Evolutionary conservation across 2,888 invertebrate species (phyloP), one percentile per base, ranked within the genome.

Genomic region (Cotesia congregata): DNA sequence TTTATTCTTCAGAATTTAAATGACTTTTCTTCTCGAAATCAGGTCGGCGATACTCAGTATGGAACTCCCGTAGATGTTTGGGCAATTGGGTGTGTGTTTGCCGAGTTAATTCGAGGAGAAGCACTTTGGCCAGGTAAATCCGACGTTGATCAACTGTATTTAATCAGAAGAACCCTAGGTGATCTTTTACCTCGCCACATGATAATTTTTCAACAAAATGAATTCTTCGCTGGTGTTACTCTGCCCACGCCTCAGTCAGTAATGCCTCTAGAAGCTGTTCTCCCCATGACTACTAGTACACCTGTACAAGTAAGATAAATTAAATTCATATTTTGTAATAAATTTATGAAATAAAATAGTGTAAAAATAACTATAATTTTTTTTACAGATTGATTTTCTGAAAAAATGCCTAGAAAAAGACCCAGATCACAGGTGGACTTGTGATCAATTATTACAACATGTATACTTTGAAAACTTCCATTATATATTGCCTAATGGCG

Each of bases 121-220:
- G 97, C 98, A 0, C 88, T 98, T 40, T 99, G 99, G 99, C 99
- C 99, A 0, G 99, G 99, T 61, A 96, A 98, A 90, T 98, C 98
- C 50, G 99, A 99, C 90, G 96, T 99, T 38, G 99, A 99, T 91
- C 99, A 99, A 90, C 91, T 99, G 74, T 99, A 97, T 91, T 93
- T 98, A 84, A 99, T 99, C 87, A 92, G 97, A 86, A 95, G 95
- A 90, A 98, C 98, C 0, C 92, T 99, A 78, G 99, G 99, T 6
- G 98, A 98, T 88, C 92, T 99, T 77, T 91, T 98, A 83, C 96
- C 97, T 0, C 92, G 98, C 78, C 99, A 99, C 90, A 95, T 98
- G 93, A 95, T 96, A 82, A 97, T 98, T 85, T 99, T 99, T 90
- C 96, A 96, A 84, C 95, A 95, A 85, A 99, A 99, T 89, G 96